phyloP scores from a whole-genome alignment of 1,140 invertebrate species.

The Drosophila nasuta region DNA sequence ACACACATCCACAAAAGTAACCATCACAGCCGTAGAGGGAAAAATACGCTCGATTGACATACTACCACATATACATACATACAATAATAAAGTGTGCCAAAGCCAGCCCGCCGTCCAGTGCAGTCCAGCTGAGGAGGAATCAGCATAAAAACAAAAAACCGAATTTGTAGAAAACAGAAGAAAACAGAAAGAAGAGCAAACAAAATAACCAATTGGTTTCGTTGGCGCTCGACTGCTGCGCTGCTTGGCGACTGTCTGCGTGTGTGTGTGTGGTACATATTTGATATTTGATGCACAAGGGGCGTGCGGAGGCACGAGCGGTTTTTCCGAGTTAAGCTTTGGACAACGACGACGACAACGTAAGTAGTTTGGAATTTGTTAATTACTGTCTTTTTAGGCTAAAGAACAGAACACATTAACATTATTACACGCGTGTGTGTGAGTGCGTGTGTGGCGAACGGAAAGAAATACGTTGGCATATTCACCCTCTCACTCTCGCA shows the following conservation, averaged over 20 bases:
- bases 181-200: constrained; percentile 26
- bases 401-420: constrained; percentile 13
- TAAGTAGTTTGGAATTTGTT: constrained; percentile 72
- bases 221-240: no score
- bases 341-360: constrained; percentile 80
- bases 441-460: constrained; percentile 30
- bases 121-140: constrained; percentile 25
- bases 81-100: constrained; percentile 56
- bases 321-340: constrained; percentile 69
- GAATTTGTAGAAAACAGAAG: constrained; percentile 39
- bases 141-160: constrained; percentile 39
- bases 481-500: constrained; percentile 12
- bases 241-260: constrained; percentile 25
- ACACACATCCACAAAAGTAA: constrained; percentile 48
- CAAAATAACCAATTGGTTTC: constrained; percentile 28
- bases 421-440: background rate
- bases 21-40: constrained; percentile 47
- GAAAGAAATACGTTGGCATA: constrained; percentile 12
- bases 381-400: constrained; percentile 42
- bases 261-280: constrained; percentile 15
- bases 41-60: constrained; percentile 32
- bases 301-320: constrained; percentile 52
- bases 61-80: constrained; percentile 18
- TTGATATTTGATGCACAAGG: constrained; percentile 54
- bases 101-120: constrained; percentile 53